Evolutionary conservation across 1,140 invertebrate genomes (phyloP), one percentile per base, ranked within the genome.

Genomic region (Mizuhopecten yessoensis): DNA sequence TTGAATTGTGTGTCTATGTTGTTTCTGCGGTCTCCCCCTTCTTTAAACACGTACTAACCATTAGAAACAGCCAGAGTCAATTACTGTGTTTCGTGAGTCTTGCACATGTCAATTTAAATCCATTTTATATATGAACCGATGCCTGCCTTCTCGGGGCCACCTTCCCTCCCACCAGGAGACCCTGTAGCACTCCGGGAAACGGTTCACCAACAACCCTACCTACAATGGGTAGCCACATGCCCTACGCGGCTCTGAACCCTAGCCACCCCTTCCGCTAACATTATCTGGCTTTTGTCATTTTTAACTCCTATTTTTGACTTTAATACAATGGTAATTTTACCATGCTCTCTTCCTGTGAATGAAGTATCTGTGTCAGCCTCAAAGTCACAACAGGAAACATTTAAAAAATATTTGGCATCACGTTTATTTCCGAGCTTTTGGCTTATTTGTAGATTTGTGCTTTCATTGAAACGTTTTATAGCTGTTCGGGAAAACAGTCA

Each of bases 61-160:
- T 75, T 75, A 75, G 23, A 29, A 75, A 75, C 57, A 29, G 57
- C n/a, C 57, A 29, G 57, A 75, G 23, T 75, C 57, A 75, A 75
- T 75, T 75, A 75, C 23, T 75, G 57, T 75, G n/a, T n/a, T 75
- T 75, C 57, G n/a, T n/a, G 57, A 75, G 57, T 75, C 57, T 29
- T 75, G 17, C 57, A 75, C 57, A 75, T 29, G n/a, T 75, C 57
- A 75, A 75, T 75, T 75, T 29, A 75, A 75, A 29, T 11, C 57
- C 9, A n/a, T 29, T 75, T 75, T 75, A 29, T 75, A 75, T 3
- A n/a, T 75, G 57, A 23, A 75, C 57, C n/a, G 9, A n/a, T 75
- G 57, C 29, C 57, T 75, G 57, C 57, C 57, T 75, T 75, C 57
- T 29, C n/a, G n/a, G 57, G 57, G 57, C 9, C 57, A 23, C 57